phyloP scores from a whole-genome alignment of 2,113 vertebrate genomes.

The Zonotrichia leucophrys region DNA sequence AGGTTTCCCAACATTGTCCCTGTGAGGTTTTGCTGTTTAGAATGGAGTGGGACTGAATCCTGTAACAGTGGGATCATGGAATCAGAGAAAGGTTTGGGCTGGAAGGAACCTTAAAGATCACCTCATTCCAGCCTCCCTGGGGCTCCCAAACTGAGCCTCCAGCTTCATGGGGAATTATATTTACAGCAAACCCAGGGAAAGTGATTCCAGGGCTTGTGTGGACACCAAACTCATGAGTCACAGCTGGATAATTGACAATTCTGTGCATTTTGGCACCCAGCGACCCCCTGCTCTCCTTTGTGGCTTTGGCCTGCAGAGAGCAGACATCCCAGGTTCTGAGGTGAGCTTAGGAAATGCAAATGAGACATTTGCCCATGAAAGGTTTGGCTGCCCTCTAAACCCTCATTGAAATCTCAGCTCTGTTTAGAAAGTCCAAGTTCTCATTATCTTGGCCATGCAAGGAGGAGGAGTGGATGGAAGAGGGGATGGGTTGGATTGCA shows the following conservation, averaged over 20 bases:
- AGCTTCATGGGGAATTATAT: neutral
- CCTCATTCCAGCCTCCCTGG: neutral
- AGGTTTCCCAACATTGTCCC: neutral
- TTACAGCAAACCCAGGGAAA: neutral
- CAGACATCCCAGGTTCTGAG: neutral
- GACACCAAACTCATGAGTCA: neutral
- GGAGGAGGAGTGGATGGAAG: neutral
- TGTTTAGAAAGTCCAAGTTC: neutral
- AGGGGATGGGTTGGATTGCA: neutral
- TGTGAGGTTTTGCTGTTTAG: neutral
- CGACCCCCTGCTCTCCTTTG: neutral
- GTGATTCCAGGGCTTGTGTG: too few relatives aligned
- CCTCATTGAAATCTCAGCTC: neutral
- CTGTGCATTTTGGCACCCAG: neutral
- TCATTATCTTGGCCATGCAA: conserved; percentile 11
- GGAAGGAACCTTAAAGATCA: neutral
- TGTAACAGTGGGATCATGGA: neutral
- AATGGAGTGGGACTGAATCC: fast-evolving
- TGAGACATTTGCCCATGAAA: conserved; percentile 16
- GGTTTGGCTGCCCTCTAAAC: conserved; percentile 12
- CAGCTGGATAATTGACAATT: neutral
- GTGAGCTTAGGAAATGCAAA: neutral
- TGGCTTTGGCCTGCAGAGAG: neutral
- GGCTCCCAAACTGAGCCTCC: neutral
- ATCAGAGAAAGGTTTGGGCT: neutral